Evolutionary conservation across 2,888 invertebrate genomes (phyloP), one percentile per base, ranked within the genome.

Genomic region (Sipunculus nudus): DNA sequence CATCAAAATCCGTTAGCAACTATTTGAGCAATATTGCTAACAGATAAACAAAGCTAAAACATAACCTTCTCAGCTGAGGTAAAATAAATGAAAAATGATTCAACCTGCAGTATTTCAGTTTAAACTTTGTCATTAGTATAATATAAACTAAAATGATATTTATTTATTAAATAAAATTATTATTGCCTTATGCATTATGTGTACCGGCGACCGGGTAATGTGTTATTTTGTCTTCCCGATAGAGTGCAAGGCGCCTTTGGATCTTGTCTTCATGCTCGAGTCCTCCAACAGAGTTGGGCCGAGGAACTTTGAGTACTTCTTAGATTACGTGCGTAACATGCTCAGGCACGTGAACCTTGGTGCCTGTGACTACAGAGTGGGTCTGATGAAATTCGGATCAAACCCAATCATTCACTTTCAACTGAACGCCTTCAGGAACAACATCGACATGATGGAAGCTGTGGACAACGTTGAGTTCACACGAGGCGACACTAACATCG

Each of bases 401-500:
- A 64, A 63, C 6, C 70, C 68, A 3, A 43, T 69, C 8, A 47
- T 74, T 2, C 72, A 74, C 60, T 74, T 74, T 53, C 58, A 75
- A 26, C 64, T 76, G 41, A 65, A 71, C 43, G 65, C 58, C 19
- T 69, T 67, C 61, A 53, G n/a, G 25, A 73, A 45, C 1, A 70
- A 59, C 10, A 46, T 57, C 2, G 73, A 73, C 8, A 47, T 77
- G 5, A 43, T 70, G 52, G 40, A 46, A 1, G 75, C 75, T 6
- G 63, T 79, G 19, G 75, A 72, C 47, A 49, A 55, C 2, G 71
- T 75, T 10, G 69, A 67, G 16, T 79, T 75, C 65, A 68, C n/a
- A n/a, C n/a, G n/a, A n/a, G 76, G 76, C n/a, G 70, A 71, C 49
- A 78, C 78, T 2, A 69, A 75, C 61, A 78, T 76, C 6, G 73